Conservation (phyloP, 1,140 invertebrate species). For the Condylostylus longicornis region DNA sequence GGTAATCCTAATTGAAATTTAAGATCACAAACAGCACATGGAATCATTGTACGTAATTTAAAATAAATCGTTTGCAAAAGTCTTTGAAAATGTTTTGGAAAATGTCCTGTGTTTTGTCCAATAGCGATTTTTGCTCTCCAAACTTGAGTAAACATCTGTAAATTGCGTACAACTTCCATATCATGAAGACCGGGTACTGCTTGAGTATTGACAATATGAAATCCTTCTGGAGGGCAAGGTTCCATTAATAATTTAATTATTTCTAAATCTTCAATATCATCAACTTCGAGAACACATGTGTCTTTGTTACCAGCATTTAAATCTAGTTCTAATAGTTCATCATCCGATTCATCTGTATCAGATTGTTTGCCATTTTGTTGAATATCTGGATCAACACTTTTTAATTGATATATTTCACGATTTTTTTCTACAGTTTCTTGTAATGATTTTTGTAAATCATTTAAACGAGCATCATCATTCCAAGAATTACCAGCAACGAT, state of each 20-base stretch:
- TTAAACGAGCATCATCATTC: slow-evolving; percentile 44
- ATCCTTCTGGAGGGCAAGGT: slow-evolving; percentile 57
- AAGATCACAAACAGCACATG: slow-evolving; percentile 65
- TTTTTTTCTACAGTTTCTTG: slow-evolving; percentile 52
- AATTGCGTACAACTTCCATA: slow-evolving; percentile 51
- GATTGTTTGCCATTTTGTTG: slow-evolving; percentile 14
- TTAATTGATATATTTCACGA: slow-evolving; percentile 50
- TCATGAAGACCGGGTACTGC: slow-evolving; percentile 54
- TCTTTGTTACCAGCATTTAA: slow-evolving; percentile 66
- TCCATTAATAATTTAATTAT: slow-evolving; percentile 65
- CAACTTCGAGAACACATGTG: slow-evolving; percentile 70
- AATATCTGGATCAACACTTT: slow-evolving; percentile 29
- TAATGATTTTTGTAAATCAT: slow-evolving; percentile 46
- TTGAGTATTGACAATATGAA: slow-evolving; percentile 74
- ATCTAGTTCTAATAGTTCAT: slow-evolving; percentile 60
- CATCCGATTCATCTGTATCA: slow-evolving; percentile 55
- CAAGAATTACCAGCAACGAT: slow-evolving; percentile 47
- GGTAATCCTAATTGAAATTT: slow-evolving; percentile 66
- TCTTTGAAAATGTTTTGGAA: slow-evolving; percentile 39
- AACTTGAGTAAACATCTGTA: slow-evolving; percentile 80
- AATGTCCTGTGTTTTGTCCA: slow-evolving; percentile 43
- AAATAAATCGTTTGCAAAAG: slow-evolving; percentile 63
- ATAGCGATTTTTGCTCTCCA: slow-evolving; percentile 54
- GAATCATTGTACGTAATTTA: slow-evolving; percentile 66
- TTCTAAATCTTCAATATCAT: slow-evolving; percentile 75